Percentiles rank a stretch among this genome's conserved stretches.
Evolutionary conservation across 2,888 invertebrate genomes (phyloP).

Genomic region (Eupithecia pulchellata): DNA sequence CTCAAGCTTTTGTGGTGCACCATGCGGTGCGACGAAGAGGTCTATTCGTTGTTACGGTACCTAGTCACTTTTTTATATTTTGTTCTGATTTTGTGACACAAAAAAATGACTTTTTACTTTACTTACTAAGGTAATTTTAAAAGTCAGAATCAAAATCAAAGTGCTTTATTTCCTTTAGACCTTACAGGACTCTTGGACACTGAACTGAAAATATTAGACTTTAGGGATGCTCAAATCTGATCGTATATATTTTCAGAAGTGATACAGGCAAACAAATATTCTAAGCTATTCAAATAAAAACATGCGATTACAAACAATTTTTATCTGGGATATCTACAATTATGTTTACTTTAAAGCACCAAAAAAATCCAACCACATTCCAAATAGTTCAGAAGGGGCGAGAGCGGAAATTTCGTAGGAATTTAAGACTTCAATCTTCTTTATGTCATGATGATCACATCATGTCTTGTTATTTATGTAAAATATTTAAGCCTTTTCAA

Average conservation of each 20-base stretch:
- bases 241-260: not conserved
- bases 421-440: not conserved
- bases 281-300: not conserved
- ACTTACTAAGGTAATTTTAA: too few species aligned
- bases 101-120: too few species aligned
- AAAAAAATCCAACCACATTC: not conserved
- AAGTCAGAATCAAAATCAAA: too few species aligned
- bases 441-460: not conserved
- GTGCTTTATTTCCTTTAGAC: too few species aligned
- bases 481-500: not conserved
- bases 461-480: not conserved
- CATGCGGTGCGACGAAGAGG: too few species aligned
- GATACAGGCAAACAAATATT: not conserved
- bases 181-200: too few species aligned
- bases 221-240: not conserved
- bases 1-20: too few species aligned
- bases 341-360: not conserved
- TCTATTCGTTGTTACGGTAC: too few species aligned
- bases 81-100: too few species aligned
- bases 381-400: not conserved
- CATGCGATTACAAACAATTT: not conserved
- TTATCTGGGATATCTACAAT: not conserved
- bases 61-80: too few species aligned
- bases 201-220: not conserved
- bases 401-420: not conserved